Evolutionary conservation across 2,888 invertebrate genomes (phyloP), one percentile per base, ranked within the genome.

Genomic region (Macrophya annulata): DNA sequence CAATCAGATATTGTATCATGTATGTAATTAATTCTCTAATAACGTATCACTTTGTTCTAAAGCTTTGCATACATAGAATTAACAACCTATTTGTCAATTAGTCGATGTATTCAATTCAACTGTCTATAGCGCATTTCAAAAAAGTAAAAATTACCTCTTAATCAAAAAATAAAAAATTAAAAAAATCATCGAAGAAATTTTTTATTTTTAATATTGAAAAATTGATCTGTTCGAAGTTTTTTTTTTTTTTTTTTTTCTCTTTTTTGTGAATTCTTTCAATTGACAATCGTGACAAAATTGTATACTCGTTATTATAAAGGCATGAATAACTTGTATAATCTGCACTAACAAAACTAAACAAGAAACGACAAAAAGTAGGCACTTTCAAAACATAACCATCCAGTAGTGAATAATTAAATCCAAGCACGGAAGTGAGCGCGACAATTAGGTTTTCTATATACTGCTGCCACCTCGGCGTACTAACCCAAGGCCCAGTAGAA

Each of bases 371-470:
- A 31, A 55, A 81, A 62, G 37, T n/a, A 43, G 21, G 59, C 43
- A 43, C 43, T 17, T 51, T 59, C 40, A 62, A 81, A 62, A 81
- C 25, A 43, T 62, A 62, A 81, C 59, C 17, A 21, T 31, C 43
- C 6, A 10, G 21, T 17, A 55, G 62, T 81, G 81, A 81, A 62
- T 81, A 81, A 81, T 81, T 40, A 81, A 62, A 81, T 62, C 62
- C 43, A 17, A 51, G 62, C 62, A n/a, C 31, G 81, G 62, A 62
- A 81, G 81, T 81, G 81, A 62, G 59, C 81, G 81, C 43, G 81
- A 81, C 62, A 59, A 81, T 81, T 81, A 81, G 77, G 77, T 77
- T 77, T 77, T 51, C 77, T 77, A 51, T 77, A 77, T 48, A 43
- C 48, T 77, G 40, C 25, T 77, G 40, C 45, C 74, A n/a, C 45